These are phyloP conservation scores for Lasioglossum zephyrum DNA, from an alignment of 2,888 invertebrate species.

Conservation along the genomic window DNA sequence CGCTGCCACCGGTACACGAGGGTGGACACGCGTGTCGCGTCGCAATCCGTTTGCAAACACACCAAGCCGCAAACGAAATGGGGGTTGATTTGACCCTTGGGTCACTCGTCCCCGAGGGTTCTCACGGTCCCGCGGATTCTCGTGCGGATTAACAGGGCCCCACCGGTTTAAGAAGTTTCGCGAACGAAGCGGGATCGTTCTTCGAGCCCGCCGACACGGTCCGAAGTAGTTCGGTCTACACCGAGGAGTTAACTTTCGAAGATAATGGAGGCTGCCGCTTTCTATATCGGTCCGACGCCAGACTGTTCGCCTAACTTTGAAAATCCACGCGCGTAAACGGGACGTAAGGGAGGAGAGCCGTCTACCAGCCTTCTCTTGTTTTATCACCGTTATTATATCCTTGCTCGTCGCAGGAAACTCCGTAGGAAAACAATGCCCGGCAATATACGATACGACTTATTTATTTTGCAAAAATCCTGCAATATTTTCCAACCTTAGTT, in stretches of 20 bases:
- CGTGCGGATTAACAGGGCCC: background rate
- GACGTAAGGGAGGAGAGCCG: background rate
- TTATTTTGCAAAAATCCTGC: background rate
- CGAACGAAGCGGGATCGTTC: background rate
- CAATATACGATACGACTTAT: background rate
- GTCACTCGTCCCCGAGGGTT: conserved; percentile 1
- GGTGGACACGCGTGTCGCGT: conserved; percentile 7
- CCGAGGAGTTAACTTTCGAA: conserved; percentile 10
- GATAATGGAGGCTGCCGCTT: conserved; percentile 16
- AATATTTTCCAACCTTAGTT: background rate
- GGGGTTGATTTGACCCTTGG: conserved; percentile 1
- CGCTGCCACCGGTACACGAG: background rate
- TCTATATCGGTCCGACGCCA: conserved; percentile 1
- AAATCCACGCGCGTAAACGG: conserved; percentile 14
- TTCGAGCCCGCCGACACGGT: background rate
- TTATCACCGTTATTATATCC: background rate
- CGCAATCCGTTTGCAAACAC: conserved; percentile 22
- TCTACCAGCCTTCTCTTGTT: background rate
- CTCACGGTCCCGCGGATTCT: conserved; percentile 18
- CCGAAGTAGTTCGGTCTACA: conserved; percentile 20
- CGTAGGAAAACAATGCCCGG: background rate
- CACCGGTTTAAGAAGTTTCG: conserved; percentile 16
- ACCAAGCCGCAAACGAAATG: conserved; percentile 15
- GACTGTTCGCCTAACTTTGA: conserved; percentile 19
- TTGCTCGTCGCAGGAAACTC: background rate